Base-by-base conservation (phyloP, 1,140 invertebrate genomes). In the Drosophila bifasciata region DNA sequence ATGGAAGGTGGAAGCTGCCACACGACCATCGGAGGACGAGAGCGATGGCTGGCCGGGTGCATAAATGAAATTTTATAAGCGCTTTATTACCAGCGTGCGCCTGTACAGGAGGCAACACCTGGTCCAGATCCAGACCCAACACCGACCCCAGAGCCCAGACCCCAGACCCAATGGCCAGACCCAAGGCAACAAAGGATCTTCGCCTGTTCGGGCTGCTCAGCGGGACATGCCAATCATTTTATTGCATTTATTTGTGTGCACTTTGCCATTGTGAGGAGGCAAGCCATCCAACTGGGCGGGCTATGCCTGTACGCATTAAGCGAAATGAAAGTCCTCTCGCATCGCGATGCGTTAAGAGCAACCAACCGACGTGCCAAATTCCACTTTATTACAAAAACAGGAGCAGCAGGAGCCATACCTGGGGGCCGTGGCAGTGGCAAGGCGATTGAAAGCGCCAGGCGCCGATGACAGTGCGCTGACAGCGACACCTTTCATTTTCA, bases 1-100 rank as follows among this genome's bases (percentile, higher is more conserved):
- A 0, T 4, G 11, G 32, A 36, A 36, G 32, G 3, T 13, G 32
- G 3, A 36, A 16, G 23, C 43, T 17, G n/a, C 32, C 11, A 32
- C 17, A 36, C 19, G 43, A 19, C 23, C 7, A 1, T 32, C 9
- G 9, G 36, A 2, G 16, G 16, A 21, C 5, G 43, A 43, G 49
- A 56, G 43, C 41, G 41, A 44, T 45, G 25, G 40, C 45, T 67
- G 61, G 41, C 49, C 48, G 62, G 45, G 63, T 50, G 72, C 70
- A 79, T 88, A 88, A 88, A 88, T 88, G 75, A 81, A 88, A 88
- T 88, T 88, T 88, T 79, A 88, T 88, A 88, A 88, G 84, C 83
- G 79, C 83, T 83, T 88, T 88, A 88, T 83, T 86, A 81, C 78
- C 67, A 73, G 57, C 46, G 17, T 51, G 66, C 11, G 32, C 11